Base-by-base conservation (phyloP, 2,888 invertebrate genomes). In the Andrena hattorfiana region DNA sequence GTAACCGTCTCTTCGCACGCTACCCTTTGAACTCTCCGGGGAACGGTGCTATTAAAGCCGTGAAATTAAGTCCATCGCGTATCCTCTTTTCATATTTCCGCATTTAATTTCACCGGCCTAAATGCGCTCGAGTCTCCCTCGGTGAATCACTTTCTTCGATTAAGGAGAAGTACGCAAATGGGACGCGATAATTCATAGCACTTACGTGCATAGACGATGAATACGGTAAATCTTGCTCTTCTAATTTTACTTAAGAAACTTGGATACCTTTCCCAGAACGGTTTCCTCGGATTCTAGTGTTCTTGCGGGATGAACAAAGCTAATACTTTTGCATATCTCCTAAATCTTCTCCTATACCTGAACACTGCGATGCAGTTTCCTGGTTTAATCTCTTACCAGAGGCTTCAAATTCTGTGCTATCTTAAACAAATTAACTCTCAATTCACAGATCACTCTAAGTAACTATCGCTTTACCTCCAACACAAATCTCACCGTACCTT, bases 1-100 rank as follows among this genome's bases (percentile, higher is more conserved):
- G 85, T 87, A 88, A 85, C 81, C 60, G 77, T 84, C 77, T 79
- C 30, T 60, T 83, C 63, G 82, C 85, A 86, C 87, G 88, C 84
- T 69, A 85, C 68, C 80, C 76, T 88, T 86, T 81, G 81, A 86
- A 86, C 79, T 79, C 82, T 54, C 82, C 54, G 51, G 86, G 78
- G 72, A 66, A 51, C 70, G 74, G 66, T 68, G 73, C 67, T 75
- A 82, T 87, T 84, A 86, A 49, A 72, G 60, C 73, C 64, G 69
- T 75, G 64, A 78, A 83, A 83, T 84, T 83, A 84, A 72, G 78
- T 72, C 69, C 77, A 69, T 71, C 68, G 32, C 16, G 35, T 51
- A 60, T 20, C 32, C 71, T 23, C 82, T 73, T 68, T 82, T 77
- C 83, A 62, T 70, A 76, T 83, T 73, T 74, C 48, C 73, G 67